Evolutionary conservation across 2,113 vertebrate species (phyloP).

Genomic region (Alethe diademata): DNA sequence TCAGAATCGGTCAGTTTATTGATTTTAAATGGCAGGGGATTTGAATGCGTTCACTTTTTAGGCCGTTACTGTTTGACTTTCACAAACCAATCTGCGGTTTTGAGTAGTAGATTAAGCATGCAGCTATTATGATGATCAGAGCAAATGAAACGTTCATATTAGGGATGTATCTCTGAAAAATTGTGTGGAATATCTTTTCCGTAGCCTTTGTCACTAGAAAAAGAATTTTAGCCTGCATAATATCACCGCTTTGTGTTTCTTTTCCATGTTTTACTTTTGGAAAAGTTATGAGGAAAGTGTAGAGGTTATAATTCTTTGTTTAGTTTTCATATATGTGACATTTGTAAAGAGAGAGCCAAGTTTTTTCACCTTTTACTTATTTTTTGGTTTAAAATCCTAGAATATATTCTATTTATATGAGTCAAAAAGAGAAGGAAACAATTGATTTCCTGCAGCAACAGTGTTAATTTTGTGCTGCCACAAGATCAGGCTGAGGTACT

Average conservation of each 20-base stretch:
- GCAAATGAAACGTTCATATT: slow-evolving; percentile 27
- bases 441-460: not conserved
- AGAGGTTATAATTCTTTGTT: not conserved
- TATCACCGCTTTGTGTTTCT: not conserved
- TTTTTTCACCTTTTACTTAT: not conserved
- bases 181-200: not conserved
- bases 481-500: not conserved
- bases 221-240: not conserved
- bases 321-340: not conserved
- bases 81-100: slow-evolving; percentile 48
- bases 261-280: not conserved
- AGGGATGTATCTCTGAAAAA: not conserved
- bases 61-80: slow-evolving; percentile 13
- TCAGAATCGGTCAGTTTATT: slow-evolving; percentile 59
- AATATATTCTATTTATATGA: not conserved
- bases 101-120: slow-evolving; percentile 33
- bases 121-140: slow-evolving; percentile 44
- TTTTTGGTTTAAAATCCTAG: not conserved
- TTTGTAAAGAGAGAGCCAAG: not conserved
- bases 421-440: not conserved
- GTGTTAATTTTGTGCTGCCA: not conserved
- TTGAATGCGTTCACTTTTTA: slow-evolving; percentile 23
- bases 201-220: not conserved
- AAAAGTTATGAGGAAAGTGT: not conserved
- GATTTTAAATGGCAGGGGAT: slow-evolving; percentile 44